A percentile compares a stretch with the other conserved stretches of the same genome.
These are phyloP conservation scores for Brenthis hecate DNA, from an alignment of 2,888 invertebrate genomes.

Conservation along the genomic window DNA sequence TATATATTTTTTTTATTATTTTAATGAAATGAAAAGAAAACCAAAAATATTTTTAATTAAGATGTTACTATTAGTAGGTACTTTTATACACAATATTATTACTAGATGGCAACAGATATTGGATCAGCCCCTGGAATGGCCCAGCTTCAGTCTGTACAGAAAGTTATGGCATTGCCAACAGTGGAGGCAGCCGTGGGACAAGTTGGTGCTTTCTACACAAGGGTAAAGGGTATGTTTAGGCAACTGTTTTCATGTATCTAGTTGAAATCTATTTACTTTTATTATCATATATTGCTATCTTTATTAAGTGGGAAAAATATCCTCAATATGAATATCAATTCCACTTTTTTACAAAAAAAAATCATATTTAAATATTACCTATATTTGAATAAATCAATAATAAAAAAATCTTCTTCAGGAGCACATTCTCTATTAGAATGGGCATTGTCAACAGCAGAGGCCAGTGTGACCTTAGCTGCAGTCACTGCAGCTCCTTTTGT, in stretches of 20 bases:
- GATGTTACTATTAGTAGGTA: too few relatives aligned
- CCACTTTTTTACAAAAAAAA: too few relatives aligned
- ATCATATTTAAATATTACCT: too few relatives aligned
- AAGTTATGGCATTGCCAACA: slow-evolving; percentile 79
- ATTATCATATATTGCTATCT: neutral
- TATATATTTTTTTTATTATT: too few relatives aligned
- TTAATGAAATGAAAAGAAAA: too few relatives aligned
- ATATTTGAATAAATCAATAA: too few relatives aligned
- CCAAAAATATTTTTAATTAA: too few relatives aligned
- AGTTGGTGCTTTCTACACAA: slow-evolving; percentile 79
- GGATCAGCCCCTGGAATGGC: slow-evolving; percentile 59
- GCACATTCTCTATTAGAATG: slow-evolving; percentile 86
- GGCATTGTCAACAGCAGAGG: slow-evolving; percentile 86
- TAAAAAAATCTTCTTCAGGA: slow-evolving; percentile 56
- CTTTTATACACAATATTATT: neutral
- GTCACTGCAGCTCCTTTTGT: slow-evolving; percentile 85
- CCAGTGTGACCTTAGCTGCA: slow-evolving; percentile 84
- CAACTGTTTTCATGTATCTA: neutral
- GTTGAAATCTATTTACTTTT: neutral
- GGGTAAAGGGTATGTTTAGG: slow-evolving; percentile 70
- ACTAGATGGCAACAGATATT: slow-evolving; percentile 73
- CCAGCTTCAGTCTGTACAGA: slow-evolving; percentile 77
- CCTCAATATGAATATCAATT: too few relatives aligned
- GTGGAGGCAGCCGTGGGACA: slow-evolving; percentile 82
- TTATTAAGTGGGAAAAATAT: too few relatives aligned